phyloP scores from a whole-genome alignment of 2,888 invertebrate genomes.

The Noctua comes region DNA sequence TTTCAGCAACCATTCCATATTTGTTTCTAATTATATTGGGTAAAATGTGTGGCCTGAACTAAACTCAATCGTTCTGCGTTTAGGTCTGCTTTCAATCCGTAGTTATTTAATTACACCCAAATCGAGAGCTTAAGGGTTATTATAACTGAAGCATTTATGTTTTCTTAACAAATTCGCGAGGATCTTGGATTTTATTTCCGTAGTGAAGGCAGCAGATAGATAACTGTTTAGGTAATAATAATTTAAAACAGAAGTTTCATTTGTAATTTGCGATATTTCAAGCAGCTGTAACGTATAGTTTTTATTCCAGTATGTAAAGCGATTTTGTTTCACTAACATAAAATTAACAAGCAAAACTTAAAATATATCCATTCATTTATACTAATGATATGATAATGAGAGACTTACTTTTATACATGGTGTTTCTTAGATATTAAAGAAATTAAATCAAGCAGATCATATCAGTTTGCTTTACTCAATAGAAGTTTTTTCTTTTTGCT shows the following conservation, averaged over 20 bases:
- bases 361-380: slow-evolving; percentile 41
- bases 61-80: no score
- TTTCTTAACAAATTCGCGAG: not conserved
- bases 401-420: slow-evolving; percentile 29
- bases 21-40: not conserved
- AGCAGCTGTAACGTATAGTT: slow-evolving; percentile 28
- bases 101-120: no score
- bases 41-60: no score
- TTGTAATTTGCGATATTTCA: not conserved
- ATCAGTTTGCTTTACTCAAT: not conserved
- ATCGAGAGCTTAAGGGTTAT: no score
- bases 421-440: slow-evolving; percentile 8
- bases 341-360: slow-evolving; percentile 46
- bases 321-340: slow-evolving; percentile 38
- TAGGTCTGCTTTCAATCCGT: no score
- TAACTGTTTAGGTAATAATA: not conserved
- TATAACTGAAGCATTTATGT: not conserved
- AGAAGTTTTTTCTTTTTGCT: not conserved
- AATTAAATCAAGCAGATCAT: not conserved
- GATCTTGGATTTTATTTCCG: not conserved
- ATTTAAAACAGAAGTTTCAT: not conserved
- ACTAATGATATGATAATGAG: slow-evolving; percentile 50
- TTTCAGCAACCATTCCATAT: not conserved
- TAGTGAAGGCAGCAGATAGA: not conserved
- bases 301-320: not conserved